These are phyloP conservation scores for Gambusia yucatana DNA, from an alignment of 2,797 vertebrate genomes.

Conservation along the genomic window DNA sequence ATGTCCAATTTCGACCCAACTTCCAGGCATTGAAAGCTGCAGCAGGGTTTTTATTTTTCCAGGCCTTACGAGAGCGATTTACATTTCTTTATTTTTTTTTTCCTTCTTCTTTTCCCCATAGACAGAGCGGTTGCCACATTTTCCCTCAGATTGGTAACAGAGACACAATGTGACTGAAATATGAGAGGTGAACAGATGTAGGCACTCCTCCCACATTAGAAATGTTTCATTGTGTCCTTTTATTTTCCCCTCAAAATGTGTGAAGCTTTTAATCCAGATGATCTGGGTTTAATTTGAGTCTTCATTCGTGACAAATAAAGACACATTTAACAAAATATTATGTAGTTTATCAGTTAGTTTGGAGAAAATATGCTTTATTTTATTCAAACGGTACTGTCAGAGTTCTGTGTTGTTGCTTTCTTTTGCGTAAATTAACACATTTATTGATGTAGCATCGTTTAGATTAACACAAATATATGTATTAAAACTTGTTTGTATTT, in stretches of 20 bases:
- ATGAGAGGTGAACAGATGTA: conserved; percentile 42
- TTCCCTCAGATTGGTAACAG: conserved; percentile 30
- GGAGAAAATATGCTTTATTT: background rate
- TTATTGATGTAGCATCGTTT: background rate
- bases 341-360: background rate
- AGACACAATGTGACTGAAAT: conserved; percentile 61
- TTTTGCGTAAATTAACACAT: background rate
- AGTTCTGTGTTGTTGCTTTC: background rate
- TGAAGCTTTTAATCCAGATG: background rate
- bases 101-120: conserved; percentile 20
- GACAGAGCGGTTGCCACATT: conserved; percentile 36
- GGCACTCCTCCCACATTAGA: conserved; percentile 14
- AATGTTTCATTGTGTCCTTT: conserved; percentile 11
- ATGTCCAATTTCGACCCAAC: background rate
- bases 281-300: background rate
- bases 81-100: conserved; percentile 23
- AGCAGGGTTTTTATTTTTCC: background rate
- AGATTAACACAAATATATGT: background rate
- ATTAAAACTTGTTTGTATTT: background rate
- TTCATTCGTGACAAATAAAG: background rate
- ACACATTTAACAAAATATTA: background rate
- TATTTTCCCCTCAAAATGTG: background rate
- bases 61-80: conserved; percentile 21
- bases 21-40: background rate
- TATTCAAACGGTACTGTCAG: background rate